Conservation (phyloP, 2,113 vertebrate genomes). For the Vombatus ursinus region DNA sequence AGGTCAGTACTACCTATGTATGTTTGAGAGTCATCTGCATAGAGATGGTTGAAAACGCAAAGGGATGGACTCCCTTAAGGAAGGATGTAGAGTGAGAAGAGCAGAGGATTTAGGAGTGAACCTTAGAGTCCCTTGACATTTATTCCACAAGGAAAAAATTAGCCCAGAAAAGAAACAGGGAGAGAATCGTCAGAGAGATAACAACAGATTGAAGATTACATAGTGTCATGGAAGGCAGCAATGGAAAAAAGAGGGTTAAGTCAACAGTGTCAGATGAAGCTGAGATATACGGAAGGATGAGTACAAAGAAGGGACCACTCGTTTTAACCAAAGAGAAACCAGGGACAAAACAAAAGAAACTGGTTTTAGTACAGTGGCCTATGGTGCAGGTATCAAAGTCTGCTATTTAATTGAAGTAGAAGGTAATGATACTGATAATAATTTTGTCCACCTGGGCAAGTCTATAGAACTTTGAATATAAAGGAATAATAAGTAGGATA, state of each 20-base stretch:
- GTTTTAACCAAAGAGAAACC: not conserved
- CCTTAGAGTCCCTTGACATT: not conserved
- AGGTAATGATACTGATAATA: not conserved
- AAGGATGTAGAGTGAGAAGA: not conserved
- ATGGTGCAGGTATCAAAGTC: not conserved
- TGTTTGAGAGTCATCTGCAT: not conserved
- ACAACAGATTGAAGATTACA: not conserved
- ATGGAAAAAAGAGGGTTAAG: not conserved
- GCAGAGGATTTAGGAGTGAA: not conserved
- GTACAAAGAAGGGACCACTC: not conserved
- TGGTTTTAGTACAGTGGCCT: not conserved
- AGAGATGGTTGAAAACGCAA: constrained; percentile 10
- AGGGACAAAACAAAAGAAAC: not conserved
- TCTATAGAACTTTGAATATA: not conserved
- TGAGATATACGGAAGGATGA: not conserved
- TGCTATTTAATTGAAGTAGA: not conserved
- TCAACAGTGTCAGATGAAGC: not conserved
- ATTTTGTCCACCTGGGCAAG: not conserved
- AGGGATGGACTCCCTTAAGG: not conserved
- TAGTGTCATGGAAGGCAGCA: not conserved
- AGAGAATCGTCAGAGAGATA: too few species aligned
- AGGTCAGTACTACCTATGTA: not conserved
- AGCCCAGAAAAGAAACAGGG: not conserved
- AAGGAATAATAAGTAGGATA: not conserved
- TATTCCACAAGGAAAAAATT: not conserved